A percentile compares a stretch with the other conserved stretches of the same genome.
Evolutionary conservation across 2,113 vertebrate genomes (phyloP).

Genomic region (Xyliphius kryptos): DNA sequence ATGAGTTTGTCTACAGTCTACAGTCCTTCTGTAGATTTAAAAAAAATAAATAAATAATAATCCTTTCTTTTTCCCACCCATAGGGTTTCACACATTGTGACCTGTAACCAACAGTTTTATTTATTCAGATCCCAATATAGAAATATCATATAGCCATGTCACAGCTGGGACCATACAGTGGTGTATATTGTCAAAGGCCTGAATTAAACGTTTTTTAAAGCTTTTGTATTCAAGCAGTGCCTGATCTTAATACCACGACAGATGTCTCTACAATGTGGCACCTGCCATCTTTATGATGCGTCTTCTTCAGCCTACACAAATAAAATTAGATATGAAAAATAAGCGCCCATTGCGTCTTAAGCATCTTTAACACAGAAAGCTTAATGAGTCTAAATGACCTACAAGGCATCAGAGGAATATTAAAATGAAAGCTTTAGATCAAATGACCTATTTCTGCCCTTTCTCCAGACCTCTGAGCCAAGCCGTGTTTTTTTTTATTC

Average conservation of each 20-base stretch:
- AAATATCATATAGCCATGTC: no score
- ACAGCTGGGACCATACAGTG: no score
- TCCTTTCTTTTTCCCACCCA: conserved; percentile 7
- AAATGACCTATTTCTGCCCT: conserved; percentile 76
- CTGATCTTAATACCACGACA: conserved; percentile 98
- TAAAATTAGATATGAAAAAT: conserved; percentile 46
- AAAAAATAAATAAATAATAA: no score
- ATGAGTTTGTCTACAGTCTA: no score
- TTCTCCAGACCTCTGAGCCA: conserved; percentile 67
- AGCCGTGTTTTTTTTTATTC: conserved; percentile 70
- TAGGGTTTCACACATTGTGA: conserved; percentile 1
- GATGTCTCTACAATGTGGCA: conserved; percentile 89
- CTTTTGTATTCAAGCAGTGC: conserved; percentile 97
- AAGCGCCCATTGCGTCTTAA: conserved; percentile 68
- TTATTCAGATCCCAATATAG: no score
- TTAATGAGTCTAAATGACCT: conserved; percentile 35
- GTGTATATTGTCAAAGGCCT: not conserved
- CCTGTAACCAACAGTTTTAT: not conserved
- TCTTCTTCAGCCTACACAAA: conserved; percentile 59
- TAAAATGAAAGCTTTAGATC: conserved; percentile 86
- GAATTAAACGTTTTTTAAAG: conserved; percentile 76
- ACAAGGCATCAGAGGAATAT: conserved; percentile 72
- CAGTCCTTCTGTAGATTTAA: no score
- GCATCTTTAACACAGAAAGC: conserved; percentile 54
- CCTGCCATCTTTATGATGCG: conserved; percentile 35